Percentiles rank a stretch among this genome's conserved stretches.
Conservation (phyloP, 2,113 vertebrate genomes). For the Apaloderma vittatum region DNA sequence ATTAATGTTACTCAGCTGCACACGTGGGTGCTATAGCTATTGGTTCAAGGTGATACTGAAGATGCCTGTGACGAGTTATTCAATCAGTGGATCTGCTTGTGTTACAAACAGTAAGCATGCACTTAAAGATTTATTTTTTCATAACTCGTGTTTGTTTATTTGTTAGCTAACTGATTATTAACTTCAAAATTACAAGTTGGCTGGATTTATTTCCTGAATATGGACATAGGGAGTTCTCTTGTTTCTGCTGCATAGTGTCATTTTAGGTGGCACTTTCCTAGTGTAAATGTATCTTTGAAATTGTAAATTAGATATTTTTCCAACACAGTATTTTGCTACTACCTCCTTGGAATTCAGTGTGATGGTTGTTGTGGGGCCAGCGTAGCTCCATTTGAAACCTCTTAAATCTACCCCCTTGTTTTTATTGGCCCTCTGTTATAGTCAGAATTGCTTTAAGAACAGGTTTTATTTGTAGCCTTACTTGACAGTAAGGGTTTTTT, state of each 20-base stretch:
- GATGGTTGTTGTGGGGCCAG: neutral
- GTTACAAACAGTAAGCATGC: neutral
- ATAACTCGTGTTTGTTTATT: neutral
- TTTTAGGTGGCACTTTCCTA: slow-evolving; percentile 1
- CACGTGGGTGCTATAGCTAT: neutral
- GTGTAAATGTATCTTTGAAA: neutral
- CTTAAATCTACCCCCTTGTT: neutral
- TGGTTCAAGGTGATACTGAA: neutral
- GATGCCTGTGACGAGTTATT: neutral
- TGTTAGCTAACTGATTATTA: neutral
- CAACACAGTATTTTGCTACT: neutral
- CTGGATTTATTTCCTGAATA: neutral
- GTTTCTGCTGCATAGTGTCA: neutral
- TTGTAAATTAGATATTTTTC: neutral
- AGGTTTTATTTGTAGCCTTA: neutral
- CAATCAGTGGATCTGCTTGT: neutral
- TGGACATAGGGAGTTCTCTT: neutral
- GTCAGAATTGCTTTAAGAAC: neutral
- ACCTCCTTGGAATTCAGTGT: neutral
- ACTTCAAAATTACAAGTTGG: neutral
- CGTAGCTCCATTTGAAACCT: neutral
- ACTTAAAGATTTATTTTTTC: neutral
- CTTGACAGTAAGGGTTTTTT: neutral
- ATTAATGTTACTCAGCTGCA: neutral
- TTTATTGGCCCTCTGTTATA: neutral